Base-by-base conservation (phyloP, 2,113 vertebrate species). In the Cyprichromis sp. region DNA sequence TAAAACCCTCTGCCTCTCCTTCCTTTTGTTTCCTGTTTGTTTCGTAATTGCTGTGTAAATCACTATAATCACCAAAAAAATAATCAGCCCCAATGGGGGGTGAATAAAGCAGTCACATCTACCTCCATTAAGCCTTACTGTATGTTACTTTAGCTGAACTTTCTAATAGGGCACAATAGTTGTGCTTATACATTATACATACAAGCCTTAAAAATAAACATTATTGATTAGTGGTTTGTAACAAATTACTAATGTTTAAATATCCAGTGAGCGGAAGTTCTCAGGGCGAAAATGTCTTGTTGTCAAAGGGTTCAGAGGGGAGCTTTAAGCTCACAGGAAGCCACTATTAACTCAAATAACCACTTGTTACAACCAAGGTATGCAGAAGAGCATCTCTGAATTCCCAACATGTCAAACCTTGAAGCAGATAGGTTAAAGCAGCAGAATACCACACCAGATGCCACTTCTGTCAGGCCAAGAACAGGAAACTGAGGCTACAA, bases 11-110 rank as follows among this genome's bases (percentile, higher is more conserved):
- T 8, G 11, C 81, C 13, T 79, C 66, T 68, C 31, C 7, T 91
- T 80, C 31, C 73, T 24, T 86, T 90, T 87, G 12, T 86, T 88
- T 73, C 7, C 34, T 59, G 71, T 53, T 73, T 3, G 36, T 66
- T 36, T 40, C 55, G 31, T 87, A 84, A 93, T 87, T 88, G 53
- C 40, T 82, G 80, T 73, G 34, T 81, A 87, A 90, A 82, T 45
- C 84, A 26, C 76, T 31, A 19, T 78, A 19, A 80, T 80, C 66
- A 47, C 42, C 63, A 59, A 19, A 29, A 61, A 83, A 81, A 42
- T 2, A 86, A 89, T 68, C n/a, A 73, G 1, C 55, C 54, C 36
- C 53, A 19, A 38, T 4, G 10, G 34, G 76, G 55, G 10, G 13
- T 10, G 40, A 73, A 73, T 17, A 73, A 59, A 79, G 14, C 55